Base-by-base conservation (phyloP, 2,888 invertebrate species). In the Tetragonisca angustula region DNA sequence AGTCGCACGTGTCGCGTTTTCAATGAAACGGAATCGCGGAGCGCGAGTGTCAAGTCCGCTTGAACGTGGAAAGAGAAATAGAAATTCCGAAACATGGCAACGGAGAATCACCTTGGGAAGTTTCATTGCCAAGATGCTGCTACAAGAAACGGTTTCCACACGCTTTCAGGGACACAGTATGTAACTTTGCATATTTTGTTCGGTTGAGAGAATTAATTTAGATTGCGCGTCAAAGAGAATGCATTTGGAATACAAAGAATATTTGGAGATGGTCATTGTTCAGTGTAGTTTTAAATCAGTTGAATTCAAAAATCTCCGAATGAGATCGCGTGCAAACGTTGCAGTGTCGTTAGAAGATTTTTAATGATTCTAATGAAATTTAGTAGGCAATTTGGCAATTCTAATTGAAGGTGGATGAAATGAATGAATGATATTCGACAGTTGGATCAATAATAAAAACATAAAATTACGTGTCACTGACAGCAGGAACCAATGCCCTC, bases 61-160 rank as follows among this genome's bases (percentile, higher is more conserved):
- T 27, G 74, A 80, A 72, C 27, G 68, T 79, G 73, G 78, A 82
- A 72, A 70, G 83, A 79, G 80, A 79, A 84, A 78, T 4, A 73
- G 71, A 68, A 78, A 79, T 85, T 67, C 77, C 70, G 79, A 88
- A 84, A 79, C 76, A 65, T 67, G 77, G 78, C 43, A 64, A 62
- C 21, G 36, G 77, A 83, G 79, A 78, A 79, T 83, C 78, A 73
- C 79, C 79, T 75, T 71, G 76, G 65, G 74, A 75, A 72, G 81
- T 88, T 88, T 89, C 88, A 87, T 65, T 88, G 85, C 67, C 89
- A 88, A 82, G 80, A 87, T 59, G 54, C 21, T 15, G 21, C 15
- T 15, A n/a, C 0, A 50, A 65, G 65, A 70, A 61, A 56, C 21
- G 6, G 64, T 71, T 71, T 54, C 24, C 52, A 67, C 9, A 50